Evolutionary conservation across 2,888 invertebrate genomes (phyloP), one percentile per base, ranked within the genome.

Genomic region (Acronicta leporina): DNA sequence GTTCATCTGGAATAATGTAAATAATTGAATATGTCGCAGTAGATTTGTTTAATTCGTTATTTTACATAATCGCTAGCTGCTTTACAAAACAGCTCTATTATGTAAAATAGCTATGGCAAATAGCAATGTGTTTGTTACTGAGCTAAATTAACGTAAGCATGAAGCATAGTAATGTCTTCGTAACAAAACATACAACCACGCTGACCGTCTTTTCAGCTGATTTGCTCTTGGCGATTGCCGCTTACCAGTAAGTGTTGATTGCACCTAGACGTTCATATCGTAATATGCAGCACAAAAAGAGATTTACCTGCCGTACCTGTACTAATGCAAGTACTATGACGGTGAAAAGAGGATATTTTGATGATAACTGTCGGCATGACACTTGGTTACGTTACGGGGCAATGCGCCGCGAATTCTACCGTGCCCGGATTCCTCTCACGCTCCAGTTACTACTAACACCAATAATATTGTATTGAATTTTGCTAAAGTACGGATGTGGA

Each of bases 361-460:
- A 82, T 82, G 85, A 83, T 84, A 82, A 81, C 82, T 49, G 76
- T 67, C 69, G 68, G 74, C 81, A 86, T 69, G 71, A 76, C 81
- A 85, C 77, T 89, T 87, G 86, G 90, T 90, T 89, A 89, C 91
- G 90, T 90, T 89, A 89, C 91, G 87, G 90, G 87, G 87, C 88
- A 87, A 81, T 87, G 89, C 85, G 80, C 85, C 75, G 75, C 85
- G 82, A 86, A 87, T 91, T 86, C 81, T 91, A 87, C 91, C 81
- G 89, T 85, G 83, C 85, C 87, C 84, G 87, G 88, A 92, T 91
- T 90, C 92, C 88, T 93, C 93, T 92, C 93, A 94, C 93, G 94
- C 93, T 92, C 94, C 89, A 93, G 87, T 94, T 94, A 88, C 84
- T 86, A 83, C 88, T 87, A 92, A 93, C 87, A 89, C 86, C 88